A percentile compares a stretch with the other conserved stretches of the same genome.
These are phyloP conservation scores for Sitta carolinensis DNA, from an alignment of 2,797 vertebrate species.

Conservation along the genomic window DNA sequence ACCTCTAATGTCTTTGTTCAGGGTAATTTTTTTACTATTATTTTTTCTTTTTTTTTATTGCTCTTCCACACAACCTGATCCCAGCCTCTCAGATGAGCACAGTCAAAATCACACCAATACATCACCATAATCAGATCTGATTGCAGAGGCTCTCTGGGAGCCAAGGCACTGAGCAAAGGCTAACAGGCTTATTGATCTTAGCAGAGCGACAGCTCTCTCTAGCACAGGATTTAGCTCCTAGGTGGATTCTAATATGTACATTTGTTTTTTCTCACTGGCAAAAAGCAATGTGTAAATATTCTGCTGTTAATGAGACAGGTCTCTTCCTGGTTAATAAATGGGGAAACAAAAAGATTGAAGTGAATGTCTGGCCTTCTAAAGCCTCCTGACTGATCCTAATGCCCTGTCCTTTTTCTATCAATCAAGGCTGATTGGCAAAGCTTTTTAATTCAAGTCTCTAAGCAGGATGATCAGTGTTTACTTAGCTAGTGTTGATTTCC, in stretches of 20 bases:
- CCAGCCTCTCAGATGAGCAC: background rate
- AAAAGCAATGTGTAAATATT: background rate
- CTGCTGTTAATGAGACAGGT: background rate
- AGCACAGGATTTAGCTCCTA: background rate
- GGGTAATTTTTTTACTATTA: background rate
- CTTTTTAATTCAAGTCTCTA: constrained; percentile 70
- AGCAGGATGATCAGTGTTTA: constrained; percentile 55
- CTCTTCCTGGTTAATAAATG: background rate
- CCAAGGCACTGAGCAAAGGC: background rate
- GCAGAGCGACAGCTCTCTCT: background rate
- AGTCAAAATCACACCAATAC: background rate
- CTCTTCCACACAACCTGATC: background rate
- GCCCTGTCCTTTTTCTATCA: constrained; percentile 44
- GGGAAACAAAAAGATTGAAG: background rate
- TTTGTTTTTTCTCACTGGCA: background rate
- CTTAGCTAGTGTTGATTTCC: constrained; percentile 54
- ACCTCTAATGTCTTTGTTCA: background rate
- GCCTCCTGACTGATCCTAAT: background rate
- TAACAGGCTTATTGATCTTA: background rate
- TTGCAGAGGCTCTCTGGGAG: background rate
- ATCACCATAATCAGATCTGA: constrained; percentile 16
- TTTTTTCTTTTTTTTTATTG: background rate
- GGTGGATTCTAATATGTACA: background rate
- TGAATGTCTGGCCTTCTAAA: background rate
- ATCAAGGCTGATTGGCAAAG: constrained; percentile 53